Percentiles rank a stretch among this genome's conserved stretches.
These are phyloP conservation scores for Planococcus citri DNA, from an alignment of 1,140 invertebrate genomes.

Conservation along the genomic window DNA sequence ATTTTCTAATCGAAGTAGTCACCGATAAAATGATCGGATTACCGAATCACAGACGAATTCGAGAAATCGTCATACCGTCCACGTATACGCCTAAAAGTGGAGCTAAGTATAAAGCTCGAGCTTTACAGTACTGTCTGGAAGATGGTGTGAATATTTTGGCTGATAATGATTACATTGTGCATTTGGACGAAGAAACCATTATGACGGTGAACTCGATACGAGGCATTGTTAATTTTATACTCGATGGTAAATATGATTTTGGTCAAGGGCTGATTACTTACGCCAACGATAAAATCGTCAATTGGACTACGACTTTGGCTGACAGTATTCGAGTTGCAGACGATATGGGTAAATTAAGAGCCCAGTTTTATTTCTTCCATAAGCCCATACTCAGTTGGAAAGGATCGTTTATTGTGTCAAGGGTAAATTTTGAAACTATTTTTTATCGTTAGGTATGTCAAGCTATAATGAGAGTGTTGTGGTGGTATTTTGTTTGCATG, in stretches of 20 bases:
- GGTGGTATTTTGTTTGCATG: too few relatives aligned
- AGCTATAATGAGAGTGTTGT: too few relatives aligned
- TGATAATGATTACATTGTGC: conserved; percentile 93
- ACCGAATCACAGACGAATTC: conserved; percentile 51
- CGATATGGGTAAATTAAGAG: conserved; percentile 89
- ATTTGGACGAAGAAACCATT: conserved; percentile 96
- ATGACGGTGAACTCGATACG: conserved; percentile 80
- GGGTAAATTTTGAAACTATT: conserved; percentile 53
- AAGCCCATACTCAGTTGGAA: conserved; percentile 97
- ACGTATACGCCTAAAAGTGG: conserved; percentile 78
- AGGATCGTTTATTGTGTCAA: conserved; percentile 86
- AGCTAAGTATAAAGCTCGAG: conserved; percentile 87
- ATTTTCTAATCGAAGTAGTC: conserved; percentile 95
- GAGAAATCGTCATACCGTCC: conserved; percentile 76
- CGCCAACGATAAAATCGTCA: conserved; percentile 90
- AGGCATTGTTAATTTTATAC: conserved; percentile 91
- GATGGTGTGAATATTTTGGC: conserved; percentile 73
- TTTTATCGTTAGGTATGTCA: too few relatives aligned
- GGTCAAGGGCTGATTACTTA: conserved; percentile 97
- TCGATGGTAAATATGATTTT: conserved; percentile 89
- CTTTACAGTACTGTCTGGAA: conserved; percentile 91
- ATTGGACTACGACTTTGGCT: conserved; percentile 92
- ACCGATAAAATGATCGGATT: conserved; percentile 79
- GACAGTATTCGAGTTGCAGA: conserved; percentile 93
- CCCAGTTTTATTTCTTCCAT: conserved; percentile 87